Evolutionary conservation across 2,113 vertebrate genomes (phyloP).

Genomic region (Trematocara marginatum): DNA sequence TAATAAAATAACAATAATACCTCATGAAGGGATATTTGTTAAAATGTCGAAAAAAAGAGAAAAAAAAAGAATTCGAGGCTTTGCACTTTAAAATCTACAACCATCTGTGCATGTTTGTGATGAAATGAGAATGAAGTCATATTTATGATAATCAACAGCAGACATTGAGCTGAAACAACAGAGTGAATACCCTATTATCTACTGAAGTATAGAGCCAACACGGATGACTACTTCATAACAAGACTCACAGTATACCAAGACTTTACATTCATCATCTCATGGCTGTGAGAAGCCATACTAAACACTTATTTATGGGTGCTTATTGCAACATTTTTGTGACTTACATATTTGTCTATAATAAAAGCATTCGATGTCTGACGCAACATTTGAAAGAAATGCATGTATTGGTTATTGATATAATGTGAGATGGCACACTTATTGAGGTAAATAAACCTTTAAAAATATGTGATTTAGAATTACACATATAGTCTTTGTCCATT

Average conservation of each 20-base stretch:
- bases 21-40: conserved; percentile 12
- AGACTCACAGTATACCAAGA: conserved; percentile 48
- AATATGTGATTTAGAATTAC: conserved; percentile 26
- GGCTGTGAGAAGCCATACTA: conserved; percentile 36
- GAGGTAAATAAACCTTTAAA: conserved; percentile 56
- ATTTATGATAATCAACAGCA: conserved; percentile 32
- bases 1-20: conserved; percentile 40
- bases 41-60: not conserved
- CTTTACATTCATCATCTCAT: conserved; percentile 62
- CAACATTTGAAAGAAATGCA: conserved; percentile 11
- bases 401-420: not conserved
- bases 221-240: conserved; percentile 43
- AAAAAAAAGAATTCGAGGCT: not conserved
- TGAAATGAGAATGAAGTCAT: conserved; percentile 8
- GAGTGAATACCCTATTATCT: conserved; percentile 34
- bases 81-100: conserved; percentile 2
- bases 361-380: conserved; percentile 10
- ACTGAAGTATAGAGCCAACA: conserved; percentile 48
- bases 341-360: conserved; percentile 10
- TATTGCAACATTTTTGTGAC: conserved; percentile 55
- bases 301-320: conserved; percentile 41
- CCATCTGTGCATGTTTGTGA: conserved; percentile 7
- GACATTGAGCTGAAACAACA: conserved; percentile 41
- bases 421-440: conserved; percentile 43
- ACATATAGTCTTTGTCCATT: conserved; percentile 17